Conservation (phyloP, 2,888 invertebrate genomes). For the Clepsis dumicolana region DNA sequence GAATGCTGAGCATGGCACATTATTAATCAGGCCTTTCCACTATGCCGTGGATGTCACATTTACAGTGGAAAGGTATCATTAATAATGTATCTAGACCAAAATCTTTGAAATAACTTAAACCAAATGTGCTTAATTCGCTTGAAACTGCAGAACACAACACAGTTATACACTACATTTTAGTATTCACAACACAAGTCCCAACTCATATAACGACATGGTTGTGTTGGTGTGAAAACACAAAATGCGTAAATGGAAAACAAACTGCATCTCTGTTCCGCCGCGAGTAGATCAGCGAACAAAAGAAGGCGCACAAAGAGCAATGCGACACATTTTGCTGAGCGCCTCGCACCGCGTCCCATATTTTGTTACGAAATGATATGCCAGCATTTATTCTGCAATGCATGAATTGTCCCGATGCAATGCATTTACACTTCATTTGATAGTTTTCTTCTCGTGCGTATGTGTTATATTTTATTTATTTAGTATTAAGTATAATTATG, state of each 20-base stretch:
- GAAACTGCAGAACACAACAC: background rate
- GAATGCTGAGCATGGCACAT: background rate
- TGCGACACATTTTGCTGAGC: conserved; percentile 78
- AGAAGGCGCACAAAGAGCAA: conserved; percentile 81
- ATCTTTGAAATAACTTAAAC: background rate
- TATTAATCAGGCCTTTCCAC: conserved; percentile 6
- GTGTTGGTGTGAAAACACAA: conserved; percentile 18
- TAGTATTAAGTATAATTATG: conserved; percentile 1
- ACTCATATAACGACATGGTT: conserved; percentile 8
- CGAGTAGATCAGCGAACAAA: conserved; percentile 78
- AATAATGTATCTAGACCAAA: background rate
- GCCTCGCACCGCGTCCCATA: conserved; percentile 78
- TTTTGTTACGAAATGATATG: conserved; percentile 82
- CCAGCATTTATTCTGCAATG: conserved; percentile 70
- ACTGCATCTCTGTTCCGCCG: conserved; percentile 53
- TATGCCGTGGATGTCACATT: background rate
- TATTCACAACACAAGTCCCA: background rate
- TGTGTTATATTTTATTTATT: conserved; percentile 32
- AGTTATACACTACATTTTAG: background rate
- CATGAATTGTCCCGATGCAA: conserved; percentile 54
- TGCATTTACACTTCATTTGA: conserved; percentile 45
- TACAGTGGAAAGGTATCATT: background rate
- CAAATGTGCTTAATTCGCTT: background rate
- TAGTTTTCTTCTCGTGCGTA: conserved; percentile 28
- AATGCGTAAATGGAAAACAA: conserved; percentile 44